Evolutionary conservation across 2,888 invertebrate species (phyloP).

Genomic region (Melikaiella ostensackeni): DNA sequence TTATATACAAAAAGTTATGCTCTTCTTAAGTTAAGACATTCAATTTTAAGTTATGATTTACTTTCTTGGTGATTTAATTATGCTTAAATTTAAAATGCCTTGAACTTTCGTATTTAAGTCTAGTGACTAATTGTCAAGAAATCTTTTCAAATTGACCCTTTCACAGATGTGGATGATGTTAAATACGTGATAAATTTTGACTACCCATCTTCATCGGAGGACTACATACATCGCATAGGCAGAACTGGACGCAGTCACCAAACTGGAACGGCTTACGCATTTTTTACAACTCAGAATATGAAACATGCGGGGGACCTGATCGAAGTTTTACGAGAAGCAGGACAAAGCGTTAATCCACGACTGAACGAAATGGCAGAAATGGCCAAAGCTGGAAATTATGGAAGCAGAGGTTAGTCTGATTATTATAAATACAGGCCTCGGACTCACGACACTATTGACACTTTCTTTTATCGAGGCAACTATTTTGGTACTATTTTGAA

Average conservation of each 20-base stretch:
- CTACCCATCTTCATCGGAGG: constrained; percentile 96
- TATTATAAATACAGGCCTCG: no score
- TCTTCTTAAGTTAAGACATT: neutral
- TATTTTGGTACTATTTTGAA: no score
- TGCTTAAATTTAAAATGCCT: neutral
- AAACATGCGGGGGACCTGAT: constrained; percentile 93
- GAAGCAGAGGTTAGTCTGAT: constrained; percentile 14
- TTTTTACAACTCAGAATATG: constrained; percentile 93
- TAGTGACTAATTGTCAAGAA: neutral
- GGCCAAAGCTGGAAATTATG: constrained; percentile 70
- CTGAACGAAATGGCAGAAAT: constrained; percentile 85
- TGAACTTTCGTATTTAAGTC: neutral
- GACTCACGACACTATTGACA: no score
- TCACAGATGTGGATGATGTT: constrained; percentile 95
- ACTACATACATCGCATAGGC: constrained; percentile 97
- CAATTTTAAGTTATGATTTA: neutral
- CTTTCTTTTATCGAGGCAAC: no score
- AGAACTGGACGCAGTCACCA: constrained; percentile 92
- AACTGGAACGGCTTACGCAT: constrained; percentile 95
- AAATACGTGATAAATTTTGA: constrained; percentile 98
- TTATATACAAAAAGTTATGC: neutral
- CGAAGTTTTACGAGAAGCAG: constrained; percentile 92
- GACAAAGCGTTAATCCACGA: constrained; percentile 91
- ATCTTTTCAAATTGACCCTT: constrained; percentile 61
- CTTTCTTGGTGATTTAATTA: neutral